Evolutionary conservation across 2,797 vertebrate genomes (phyloP), one percentile per base, ranked within the genome.

Genomic region (Acrossocheilus fasciatus): DNA sequence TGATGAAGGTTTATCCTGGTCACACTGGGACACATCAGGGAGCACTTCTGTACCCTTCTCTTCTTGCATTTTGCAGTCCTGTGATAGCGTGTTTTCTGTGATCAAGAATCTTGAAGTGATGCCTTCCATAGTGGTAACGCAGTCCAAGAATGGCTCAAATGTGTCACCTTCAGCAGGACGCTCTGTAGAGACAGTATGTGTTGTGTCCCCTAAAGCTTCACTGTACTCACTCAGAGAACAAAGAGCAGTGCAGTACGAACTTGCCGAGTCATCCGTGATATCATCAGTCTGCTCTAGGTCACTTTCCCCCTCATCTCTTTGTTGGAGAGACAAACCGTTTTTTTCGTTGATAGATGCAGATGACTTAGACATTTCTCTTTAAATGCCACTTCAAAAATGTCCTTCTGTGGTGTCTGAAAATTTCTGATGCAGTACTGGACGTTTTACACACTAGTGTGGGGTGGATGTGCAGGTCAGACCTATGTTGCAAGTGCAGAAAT

Each of bases 241-340:
- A 81, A 90, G 77, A 52, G 90, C 88, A 81, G 87, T 87, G 86
- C 83, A 89, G 81, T 90, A 91, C 83, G 90, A 90, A 84, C 89
- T 88, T 77, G 88, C 89, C 9, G 88, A 91, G 59, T 90, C 89
- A 83, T 91, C 88, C 34, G 74, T 87, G 26, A 76, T 45, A 86
- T 90, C 84, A 77, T 86, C 83, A 15, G n/a, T 47, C 59, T 62
- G 39, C 39, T 78, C 54, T 57, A 52, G 64, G 45, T 77, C 52
- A 47, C 68, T 72, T 26, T 85, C 70, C 39, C 76, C 68, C 73
- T 89, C 86, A 76, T 87, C 84, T 68, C 17, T 86, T 83, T 74
- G 66, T 79, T 50, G 82, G 74, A 82, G 70, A 87, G 59, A 50
- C 43, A 66, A 66, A 70, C n/a, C 66, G 11, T 18, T n/a, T 76